Evolutionary conservation across 1,140 invertebrate species (phyloP).

Genomic region (Aphaenogaster rudis): DNA sequence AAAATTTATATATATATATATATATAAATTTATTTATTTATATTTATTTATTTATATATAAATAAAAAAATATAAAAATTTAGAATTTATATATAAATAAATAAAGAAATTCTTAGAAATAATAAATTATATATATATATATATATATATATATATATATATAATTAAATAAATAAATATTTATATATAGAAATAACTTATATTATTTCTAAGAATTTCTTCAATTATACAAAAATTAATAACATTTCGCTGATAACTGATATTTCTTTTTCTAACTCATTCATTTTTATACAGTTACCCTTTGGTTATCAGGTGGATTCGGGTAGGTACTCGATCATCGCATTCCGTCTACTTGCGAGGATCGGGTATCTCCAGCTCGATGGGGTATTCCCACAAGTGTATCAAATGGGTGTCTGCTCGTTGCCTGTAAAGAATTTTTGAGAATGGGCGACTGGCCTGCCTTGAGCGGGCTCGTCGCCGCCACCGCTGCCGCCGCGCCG

Average conservation of each 20-base stretch:
- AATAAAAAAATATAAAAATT: no score
- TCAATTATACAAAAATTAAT: background rate
- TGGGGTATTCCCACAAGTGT: background rate
- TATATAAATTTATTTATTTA: no score
- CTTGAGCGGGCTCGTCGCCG: conserved; percentile 34
- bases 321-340: background rate
- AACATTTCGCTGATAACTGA: background rate
- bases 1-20: no score
- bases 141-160: background rate
- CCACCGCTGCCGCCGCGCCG: no score
- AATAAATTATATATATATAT: no score
- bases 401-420: background rate
- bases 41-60: no score
- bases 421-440: conserved; percentile 40
- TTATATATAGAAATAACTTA: no score
- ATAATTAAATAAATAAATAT: no score
- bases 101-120: no score
- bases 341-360: background rate
- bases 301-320: background rate
- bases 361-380: background rate
- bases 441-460: conserved; percentile 29
- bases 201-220: background rate
- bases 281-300: background rate
- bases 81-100: no score
- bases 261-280: background rate